These are phyloP conservation scores for Halichoerus grypus DNA, from an alignment of 2,113 vertebrate species.

Conservation along the genomic window DNA sequence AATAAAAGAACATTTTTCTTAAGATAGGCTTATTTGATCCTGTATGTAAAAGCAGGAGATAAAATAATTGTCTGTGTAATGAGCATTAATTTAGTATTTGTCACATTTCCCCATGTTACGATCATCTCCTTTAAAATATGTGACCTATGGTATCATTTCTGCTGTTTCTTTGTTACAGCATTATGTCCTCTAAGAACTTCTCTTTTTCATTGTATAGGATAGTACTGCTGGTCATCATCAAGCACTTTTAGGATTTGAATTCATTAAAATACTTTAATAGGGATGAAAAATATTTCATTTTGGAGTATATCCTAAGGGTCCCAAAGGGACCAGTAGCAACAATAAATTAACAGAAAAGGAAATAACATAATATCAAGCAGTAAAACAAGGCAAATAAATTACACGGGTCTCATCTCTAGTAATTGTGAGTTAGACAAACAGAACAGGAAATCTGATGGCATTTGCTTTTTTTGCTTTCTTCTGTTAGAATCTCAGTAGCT, in stretches of 20 bases:
- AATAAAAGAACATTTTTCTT: neutral
- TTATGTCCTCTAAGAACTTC: neutral
- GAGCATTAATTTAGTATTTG: neutral
- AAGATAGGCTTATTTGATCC: neutral
- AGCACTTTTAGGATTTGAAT: slow-evolving; percentile 63
- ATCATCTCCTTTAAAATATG: neutral
- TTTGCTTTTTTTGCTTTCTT: neutral
- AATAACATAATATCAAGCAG: slow-evolving; percentile 58
- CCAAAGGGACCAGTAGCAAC: slow-evolving; percentile 76
- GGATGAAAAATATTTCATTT: slow-evolving; percentile 75
- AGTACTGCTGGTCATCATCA: slow-evolving; percentile 72
- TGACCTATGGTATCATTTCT: neutral
- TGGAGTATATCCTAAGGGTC: slow-evolving; percentile 77
- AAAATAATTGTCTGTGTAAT: neutral
- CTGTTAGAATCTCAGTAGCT: neutral
- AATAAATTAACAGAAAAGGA: slow-evolving; percentile 79
- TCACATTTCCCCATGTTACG: neutral
- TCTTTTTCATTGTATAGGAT: neutral
- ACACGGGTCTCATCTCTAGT: slow-evolving; percentile 53
- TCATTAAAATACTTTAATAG: slow-evolving; percentile 83
- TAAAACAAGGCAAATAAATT: slow-evolving; percentile 76
- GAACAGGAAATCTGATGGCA: slow-evolving; percentile 27
- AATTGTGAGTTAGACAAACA: slow-evolving; percentile 77
- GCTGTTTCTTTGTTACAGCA: neutral
- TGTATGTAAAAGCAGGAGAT: neutral